Base-by-base conservation (phyloP, 1,140 invertebrate genomes). In the Pseudomyrmex pallidus region DNA sequence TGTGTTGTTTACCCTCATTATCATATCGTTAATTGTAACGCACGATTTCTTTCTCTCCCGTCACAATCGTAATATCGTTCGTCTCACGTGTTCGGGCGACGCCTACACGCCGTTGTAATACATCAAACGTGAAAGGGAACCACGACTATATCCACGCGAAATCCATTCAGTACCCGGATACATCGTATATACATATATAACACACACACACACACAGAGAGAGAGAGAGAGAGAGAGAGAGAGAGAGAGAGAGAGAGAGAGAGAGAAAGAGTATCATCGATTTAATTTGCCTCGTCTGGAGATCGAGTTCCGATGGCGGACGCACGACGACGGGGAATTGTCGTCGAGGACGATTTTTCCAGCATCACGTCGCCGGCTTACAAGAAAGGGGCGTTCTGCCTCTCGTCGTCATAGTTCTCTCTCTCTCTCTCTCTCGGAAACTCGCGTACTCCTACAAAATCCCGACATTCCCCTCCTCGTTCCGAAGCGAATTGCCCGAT, bases 351-450 rank as follows among this genome's bases (percentile, higher is more conserved):
- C 67, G 59, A 63, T 74, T 82, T 82, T 63, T 82, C 48, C 50
- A 35, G 46, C 78, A 64, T 74, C 59, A 48, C 61, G 48, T 62
- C 48, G 59, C 20, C 22, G 56, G 78, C 68, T 74, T 82, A 82
- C 78, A 74, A 73, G 78, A 7, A 82, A 82, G 17, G 61, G 78
- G 78, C 78, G 78, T 82, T 74, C 59, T 63, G 48, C 10, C 17
- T 63, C 70, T 74, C 48, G 25, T 73, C 76, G 35, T 59, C 52
- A 2, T 35, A 35, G 35, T 35, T 35, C 35, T 35, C 35, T 35
- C 5, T 35, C 5, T 35, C 25, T 25, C 25, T 25, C 25, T 25
- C 3, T 25, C 25, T 25, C 25, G 17, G 10, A 77, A 66, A 66
- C 46, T 25, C 54, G 52, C 74, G n/a, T 67, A 48, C 52, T 74